Evolutionary conservation across 2,797 vertebrate genomes (phyloP).

Genomic region (Oophaga sylvatica): DNA sequence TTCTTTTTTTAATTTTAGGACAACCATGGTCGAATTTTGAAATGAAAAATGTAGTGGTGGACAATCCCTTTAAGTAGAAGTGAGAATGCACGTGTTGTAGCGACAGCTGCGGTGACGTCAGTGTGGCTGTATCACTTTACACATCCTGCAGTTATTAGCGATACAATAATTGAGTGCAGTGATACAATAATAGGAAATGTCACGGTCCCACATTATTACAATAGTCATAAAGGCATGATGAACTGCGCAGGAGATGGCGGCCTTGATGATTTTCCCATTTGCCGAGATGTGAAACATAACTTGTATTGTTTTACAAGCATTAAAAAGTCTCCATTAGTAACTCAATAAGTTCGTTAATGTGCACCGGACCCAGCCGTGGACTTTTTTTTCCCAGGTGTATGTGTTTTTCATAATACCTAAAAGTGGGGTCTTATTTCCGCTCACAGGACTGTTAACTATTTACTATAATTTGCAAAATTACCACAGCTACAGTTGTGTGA

Average conservation of each 20-base stretch:
- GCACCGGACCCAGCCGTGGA: not conserved
- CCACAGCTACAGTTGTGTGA: not conserved
- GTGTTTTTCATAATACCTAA: not conserved
- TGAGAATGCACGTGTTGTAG: not conserved
- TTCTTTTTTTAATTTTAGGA: too few species aligned
- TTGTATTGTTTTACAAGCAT: slow-evolving; percentile 29
- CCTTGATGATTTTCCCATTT: slow-evolving; percentile 38
- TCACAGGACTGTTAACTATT: not conserved
- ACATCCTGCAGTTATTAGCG: slow-evolving; percentile 32
- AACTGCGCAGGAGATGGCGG: slow-evolving; percentile 3
- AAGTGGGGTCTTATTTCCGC: not conserved
- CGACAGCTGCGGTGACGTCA: not conserved
- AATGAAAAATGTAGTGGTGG: too few species aligned
- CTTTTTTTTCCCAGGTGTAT: not conserved
- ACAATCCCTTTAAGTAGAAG: not conserved
- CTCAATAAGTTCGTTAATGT: not conserved
- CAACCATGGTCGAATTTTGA: too few species aligned
- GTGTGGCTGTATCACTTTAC: not conserved
- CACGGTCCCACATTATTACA: slow-evolving; percentile 11
- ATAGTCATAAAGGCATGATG: not conserved
- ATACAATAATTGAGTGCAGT: not conserved
- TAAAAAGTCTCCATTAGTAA: slow-evolving; percentile 36
- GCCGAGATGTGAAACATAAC: slow-evolving; percentile 30
- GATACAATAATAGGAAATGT: slow-evolving; percentile 35
- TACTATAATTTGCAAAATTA: not conserved